These are phyloP conservation scores for Apogon talboti DNA, from an alignment of 2,797 vertebrate genomes.

Conservation along the genomic window DNA sequence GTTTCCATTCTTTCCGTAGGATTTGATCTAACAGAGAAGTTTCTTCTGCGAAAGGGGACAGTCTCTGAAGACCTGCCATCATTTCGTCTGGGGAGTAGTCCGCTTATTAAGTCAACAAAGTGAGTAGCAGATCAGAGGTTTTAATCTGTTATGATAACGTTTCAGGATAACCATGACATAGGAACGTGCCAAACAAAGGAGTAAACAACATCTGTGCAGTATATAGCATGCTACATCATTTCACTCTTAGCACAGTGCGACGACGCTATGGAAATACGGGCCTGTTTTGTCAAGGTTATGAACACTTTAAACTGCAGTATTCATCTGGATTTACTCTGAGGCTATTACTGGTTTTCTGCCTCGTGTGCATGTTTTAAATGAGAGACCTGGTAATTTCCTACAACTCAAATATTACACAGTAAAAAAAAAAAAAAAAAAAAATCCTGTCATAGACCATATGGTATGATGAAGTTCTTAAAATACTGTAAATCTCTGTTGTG, in stretches of 20 bases:
- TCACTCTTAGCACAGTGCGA: not conserved
- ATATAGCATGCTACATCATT: slow-evolving; percentile 16
- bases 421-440: no score
- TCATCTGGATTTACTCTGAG: slow-evolving; percentile 26
- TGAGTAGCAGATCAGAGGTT: slow-evolving; percentile 79
- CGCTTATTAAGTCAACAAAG: slow-evolving; percentile 91
- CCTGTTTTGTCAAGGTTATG: slow-evolving; percentile 3
- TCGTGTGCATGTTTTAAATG: not conserved
- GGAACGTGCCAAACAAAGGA: slow-evolving; percentile 9
- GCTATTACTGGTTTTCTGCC: slow-evolving; percentile 9
- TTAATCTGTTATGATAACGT: slow-evolving; percentile 7
- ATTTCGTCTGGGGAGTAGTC: slow-evolving; percentile 90
- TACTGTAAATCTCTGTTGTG: slow-evolving; percentile 9
- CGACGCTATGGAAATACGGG: slow-evolving; percentile 3
- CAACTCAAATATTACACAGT: slow-evolving; percentile 1
- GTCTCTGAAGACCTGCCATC: slow-evolving; percentile 87
- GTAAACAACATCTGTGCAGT: slow-evolving; percentile 31
- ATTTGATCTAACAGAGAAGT: slow-evolving; percentile 92
- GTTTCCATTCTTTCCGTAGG: slow-evolving; percentile 78
- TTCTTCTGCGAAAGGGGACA: slow-evolving; percentile 89
- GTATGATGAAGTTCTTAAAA: not conserved
- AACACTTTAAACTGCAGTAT: slow-evolving; percentile 20
- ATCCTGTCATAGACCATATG: not conserved
- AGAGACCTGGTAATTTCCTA: slow-evolving; percentile 1
- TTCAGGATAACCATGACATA: slow-evolving; percentile 26